Conservation (phyloP, 2,113 vertebrate genomes). For the Proterorhinus semilunaris region DNA sequence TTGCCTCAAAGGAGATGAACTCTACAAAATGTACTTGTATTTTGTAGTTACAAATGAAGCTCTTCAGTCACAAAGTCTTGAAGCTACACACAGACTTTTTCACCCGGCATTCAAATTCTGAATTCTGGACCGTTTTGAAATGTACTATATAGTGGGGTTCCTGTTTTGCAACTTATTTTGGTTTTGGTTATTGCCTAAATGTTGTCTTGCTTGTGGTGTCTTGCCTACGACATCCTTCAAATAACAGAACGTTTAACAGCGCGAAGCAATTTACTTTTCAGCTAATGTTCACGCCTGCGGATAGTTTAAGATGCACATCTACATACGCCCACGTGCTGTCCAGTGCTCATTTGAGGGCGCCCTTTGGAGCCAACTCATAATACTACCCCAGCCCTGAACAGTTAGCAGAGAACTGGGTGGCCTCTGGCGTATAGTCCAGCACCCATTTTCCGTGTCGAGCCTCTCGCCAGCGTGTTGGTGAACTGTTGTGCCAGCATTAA, state of each 20-base stretch:
- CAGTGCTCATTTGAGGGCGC: not conserved
- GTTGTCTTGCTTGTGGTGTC: too few species aligned
- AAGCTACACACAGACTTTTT: too few species aligned
- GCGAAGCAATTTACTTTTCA: constrained; percentile 41
- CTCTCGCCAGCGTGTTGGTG: not conserved
- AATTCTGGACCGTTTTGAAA: too few species aligned
- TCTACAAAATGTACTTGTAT: too few species aligned
- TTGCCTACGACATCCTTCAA: too few species aligned
- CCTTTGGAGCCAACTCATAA: not conserved
- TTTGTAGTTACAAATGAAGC: too few species aligned
- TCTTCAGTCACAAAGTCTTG: too few species aligned
- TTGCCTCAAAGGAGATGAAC: too few species aligned
- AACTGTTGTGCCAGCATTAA: constrained; percentile 31
- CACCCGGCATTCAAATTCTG: too few species aligned
- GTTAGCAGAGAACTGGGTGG: not conserved
- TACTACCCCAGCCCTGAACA: not conserved
- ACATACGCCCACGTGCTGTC: constrained; percentile 10
- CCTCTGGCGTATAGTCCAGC: constrained; percentile 33
- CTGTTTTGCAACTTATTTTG: too few species aligned
- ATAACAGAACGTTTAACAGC: constrained; percentile 26
- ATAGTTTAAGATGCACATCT: constrained; percentile 45
- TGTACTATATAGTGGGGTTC: too few species aligned
- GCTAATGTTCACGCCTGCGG: constrained; percentile 54
- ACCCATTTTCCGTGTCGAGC: constrained; percentile 8
- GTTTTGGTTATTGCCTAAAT: too few species aligned